Base-by-base conservation (phyloP, 37 sponge, comb jelly and placozoan genomes). In the Lycopodina hypogea region DNA sequence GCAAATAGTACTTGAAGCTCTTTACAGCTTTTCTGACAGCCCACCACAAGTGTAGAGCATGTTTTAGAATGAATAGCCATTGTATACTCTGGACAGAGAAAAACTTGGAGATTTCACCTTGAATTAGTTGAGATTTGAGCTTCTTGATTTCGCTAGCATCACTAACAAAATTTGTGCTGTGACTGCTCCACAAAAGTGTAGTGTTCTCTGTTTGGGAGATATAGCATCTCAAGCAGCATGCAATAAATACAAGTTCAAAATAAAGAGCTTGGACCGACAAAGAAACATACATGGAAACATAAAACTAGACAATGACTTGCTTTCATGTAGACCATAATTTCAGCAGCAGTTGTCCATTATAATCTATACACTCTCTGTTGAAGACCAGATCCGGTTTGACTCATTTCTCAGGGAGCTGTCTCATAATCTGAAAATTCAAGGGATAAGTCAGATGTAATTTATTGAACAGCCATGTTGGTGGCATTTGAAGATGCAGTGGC, bases 111-210 rank as follows among this genome's bases (percentile, higher is more conserved):
- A 52, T 52, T 15, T 52, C 53, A 17, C 19, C 34, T 19, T n/a
- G 56, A 28, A 17, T 51, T 68, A 12, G n/a, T n/a, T n/a, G n/a
- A n/a, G n/a, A n/a, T n/a, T n/a, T n/a, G n/a, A n/a, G n/a, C n/a
- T n/a, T n/a, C n/a, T n/a, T n/a, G n/a, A 80, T 26, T 58, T 80
- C 81, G 22, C 81, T n/a, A 32, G 45, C 52, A 37, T 70, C 81
- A 56, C 81, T 71, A 28, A 69, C 70, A 52, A 80, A 80, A 69
- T 80, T 80, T 28, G 81, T 66, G 32, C 81, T n/a, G n/a, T n/a
- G n/a, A n/a, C n/a, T n/a, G n/a, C n/a, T n/a, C n/a, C 71, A 62
- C 78, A 59, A n/a, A 59, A 21, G 30, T 61, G 60, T 57, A 61
- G 62, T 24, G 24, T 78, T 34, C n/a, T n/a, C n/a, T n/a, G n/a